A percentile compares a stretch with the other conserved stretches of the same genome.
These are phyloP conservation scores for Pyrgilauda ruficollis DNA, from an alignment of 2,113 vertebrate genomes.

Conservation along the genomic window DNA sequence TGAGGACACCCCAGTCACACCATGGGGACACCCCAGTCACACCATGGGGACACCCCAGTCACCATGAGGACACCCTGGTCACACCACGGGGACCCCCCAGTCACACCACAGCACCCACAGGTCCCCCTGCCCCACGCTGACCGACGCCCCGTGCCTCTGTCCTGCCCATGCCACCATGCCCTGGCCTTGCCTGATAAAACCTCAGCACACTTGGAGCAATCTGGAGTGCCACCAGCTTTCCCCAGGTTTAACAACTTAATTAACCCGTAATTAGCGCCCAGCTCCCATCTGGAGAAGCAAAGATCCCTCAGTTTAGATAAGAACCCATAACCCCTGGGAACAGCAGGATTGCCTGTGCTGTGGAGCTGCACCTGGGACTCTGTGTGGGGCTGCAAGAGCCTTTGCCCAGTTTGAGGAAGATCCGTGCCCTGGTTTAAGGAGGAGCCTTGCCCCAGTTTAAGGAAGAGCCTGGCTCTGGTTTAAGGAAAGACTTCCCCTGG, in stretches of 20 bases:
- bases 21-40: not conserved
- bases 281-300: not conserved
- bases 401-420: not conserved
- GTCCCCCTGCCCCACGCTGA: rapidly evolving
- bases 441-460: not conserved
- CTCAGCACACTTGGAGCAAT: not conserved
- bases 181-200: not conserved
- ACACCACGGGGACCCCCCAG: not conserved
- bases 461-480: not conserved
- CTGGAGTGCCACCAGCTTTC: not conserved
- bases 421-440: too few relatives aligned
- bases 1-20: too few relatives aligned
- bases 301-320: not conserved
- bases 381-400: not conserved
- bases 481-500: too few relatives aligned
- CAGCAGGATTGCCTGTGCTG: not conserved
- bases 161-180: not conserved
- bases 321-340: not conserved
- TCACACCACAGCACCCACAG: not conserved
- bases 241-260: not conserved
- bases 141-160: not conserved
- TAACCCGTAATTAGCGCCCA: not conserved
- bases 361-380: not conserved
- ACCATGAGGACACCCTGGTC: not conserved
- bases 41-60: too few relatives aligned